These are phyloP conservation scores for Semnornis frantzii DNA, from an alignment of 2,113 vertebrate species.

Conservation along the genomic window DNA sequence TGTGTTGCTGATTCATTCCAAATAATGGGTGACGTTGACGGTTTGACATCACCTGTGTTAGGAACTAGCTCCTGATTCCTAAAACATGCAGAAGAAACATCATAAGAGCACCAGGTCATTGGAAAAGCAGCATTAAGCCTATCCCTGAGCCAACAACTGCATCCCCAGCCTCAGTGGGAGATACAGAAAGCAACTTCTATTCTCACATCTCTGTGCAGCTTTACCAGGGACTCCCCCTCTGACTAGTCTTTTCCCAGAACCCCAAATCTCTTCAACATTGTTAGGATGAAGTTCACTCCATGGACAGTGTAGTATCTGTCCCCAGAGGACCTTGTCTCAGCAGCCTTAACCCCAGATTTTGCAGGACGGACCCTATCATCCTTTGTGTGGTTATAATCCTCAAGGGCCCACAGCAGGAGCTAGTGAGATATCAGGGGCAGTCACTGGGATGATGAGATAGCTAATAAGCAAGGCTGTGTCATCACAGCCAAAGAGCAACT, in stretches of 20 bases:
- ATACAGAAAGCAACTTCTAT: background rate
- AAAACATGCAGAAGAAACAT: background rate
- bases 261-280: background rate
- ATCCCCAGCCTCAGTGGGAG: background rate
- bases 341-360: background rate
- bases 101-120: background rate
- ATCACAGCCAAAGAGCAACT: background rate
- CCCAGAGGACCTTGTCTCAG: background rate
- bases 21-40: background rate
- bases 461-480: accelerated
- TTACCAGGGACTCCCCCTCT: background rate
- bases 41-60: accelerated
- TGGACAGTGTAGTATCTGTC: background rate
- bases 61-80: accelerated
- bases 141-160: background rate
- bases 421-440: background rate
- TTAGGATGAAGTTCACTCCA: background rate
- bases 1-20: background rate
- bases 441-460: background rate
- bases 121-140: background rate
- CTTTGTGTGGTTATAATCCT: background rate
- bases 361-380: background rate
- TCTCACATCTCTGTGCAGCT: background rate
- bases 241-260: background rate
- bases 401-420: background rate